Evolutionary conservation across 2,888 invertebrate species (phyloP), one percentile per base, ranked within the genome.

Genomic region (Erebia palarica): DNA sequence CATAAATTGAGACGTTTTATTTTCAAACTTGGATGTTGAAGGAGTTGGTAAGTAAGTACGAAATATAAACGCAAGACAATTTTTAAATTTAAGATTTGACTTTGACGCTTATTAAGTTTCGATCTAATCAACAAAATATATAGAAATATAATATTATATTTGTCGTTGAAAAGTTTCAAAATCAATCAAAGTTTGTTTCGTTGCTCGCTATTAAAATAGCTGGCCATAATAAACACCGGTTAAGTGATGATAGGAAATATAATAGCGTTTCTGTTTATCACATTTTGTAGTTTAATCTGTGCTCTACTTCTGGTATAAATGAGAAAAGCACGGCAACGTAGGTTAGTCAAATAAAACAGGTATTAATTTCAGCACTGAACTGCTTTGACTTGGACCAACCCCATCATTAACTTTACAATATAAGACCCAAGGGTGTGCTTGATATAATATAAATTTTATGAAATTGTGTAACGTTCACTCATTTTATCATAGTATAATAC

Each of bases 351-450:
- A 49, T 49, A 13, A 4, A 5, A 49, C 36, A 7, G 36, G 36
- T 49, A 14, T 4, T 49, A 3, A 4, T 49, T 49, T 49, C n/a
- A 51, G 8, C n/a, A n/a, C 13, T 51, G 0, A 51, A n/a, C 14
- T n/a, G 14, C n/a, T 51, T 51, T 51, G n/a, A 4, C 51, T 51
- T 51, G 51, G 51, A n/a, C 51, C 51, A 51, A 51, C 5, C 13
- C 51, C 51, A 51, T 51, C n/a, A 51, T 51, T 51, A n/a, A 51
- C 51, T 51, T 51, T 51, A 51, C 51, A 51, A 8, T 51, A n/a
- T 51, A 51, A n/a, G 0, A 51, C 51, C n/a, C n/a, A 7, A 51
- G 8, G 7, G 51, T n/a, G 51, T 51, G n/a, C 51, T 51, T 51
- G n/a, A 51, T 51, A 51, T n/a, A n/a, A n/a, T 44, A 44, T 44